Conservation (phyloP, 2,888 invertebrate genomes). For the Andrena bucephala region DNA sequence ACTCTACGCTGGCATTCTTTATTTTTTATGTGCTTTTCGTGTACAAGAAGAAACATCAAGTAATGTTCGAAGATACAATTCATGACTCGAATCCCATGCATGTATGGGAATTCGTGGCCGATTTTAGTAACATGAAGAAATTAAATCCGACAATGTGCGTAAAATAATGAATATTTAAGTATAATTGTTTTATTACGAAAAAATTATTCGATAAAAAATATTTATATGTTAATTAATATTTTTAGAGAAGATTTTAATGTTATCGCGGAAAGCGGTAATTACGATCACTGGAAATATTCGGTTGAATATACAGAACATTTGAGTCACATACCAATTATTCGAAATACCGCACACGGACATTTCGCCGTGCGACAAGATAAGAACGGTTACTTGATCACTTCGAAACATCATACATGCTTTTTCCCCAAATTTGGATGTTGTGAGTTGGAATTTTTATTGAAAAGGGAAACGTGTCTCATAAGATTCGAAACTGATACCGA, state of each 20-base stretch:
- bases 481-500: neutral
- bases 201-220: too few relatives aligned
- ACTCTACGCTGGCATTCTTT: conserved; percentile 66
- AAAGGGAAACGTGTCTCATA: neutral
- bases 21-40: conserved; percentile 75
- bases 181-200: neutral
- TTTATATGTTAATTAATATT: neutral
- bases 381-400: conserved; percentile 87
- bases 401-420: conserved; percentile 89
- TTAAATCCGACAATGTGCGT: conserved; percentile 91
- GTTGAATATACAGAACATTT: conserved; percentile 89
- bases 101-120: conserved; percentile 91
- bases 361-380: conserved; percentile 87
- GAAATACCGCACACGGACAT: conserved; percentile 87
- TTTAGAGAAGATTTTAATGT: conserved; percentile 88
- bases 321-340: conserved; percentile 88
- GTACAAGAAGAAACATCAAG: conserved; percentile 77
- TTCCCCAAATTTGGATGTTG: conserved; percentile 86
- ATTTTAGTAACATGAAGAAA: conserved; percentile 90
- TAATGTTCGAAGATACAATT: conserved; percentile 85
- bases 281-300: conserved; percentile 90
- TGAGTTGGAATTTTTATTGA: conserved; percentile 84
- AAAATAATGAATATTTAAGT: conserved; percentile 20
- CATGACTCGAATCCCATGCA: conserved; percentile 87
- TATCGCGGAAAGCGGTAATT: conserved; percentile 88